Evolutionary conservation across 2,888 invertebrate species (phyloP), one percentile per base, ranked within the genome.

Genomic region (Coelinius sp.): DNA sequence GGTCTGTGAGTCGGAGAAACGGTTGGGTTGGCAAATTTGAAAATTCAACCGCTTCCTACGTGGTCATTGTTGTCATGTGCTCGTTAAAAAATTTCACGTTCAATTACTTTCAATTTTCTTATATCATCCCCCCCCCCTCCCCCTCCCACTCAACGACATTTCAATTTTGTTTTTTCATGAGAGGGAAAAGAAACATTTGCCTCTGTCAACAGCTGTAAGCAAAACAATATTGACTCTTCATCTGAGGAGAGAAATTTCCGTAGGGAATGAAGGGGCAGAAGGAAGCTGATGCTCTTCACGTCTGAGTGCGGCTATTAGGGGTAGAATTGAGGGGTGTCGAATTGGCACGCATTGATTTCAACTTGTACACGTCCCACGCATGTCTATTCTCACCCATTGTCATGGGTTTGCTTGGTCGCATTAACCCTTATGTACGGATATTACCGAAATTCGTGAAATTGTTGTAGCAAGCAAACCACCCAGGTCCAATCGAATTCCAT

Each of bases 401-500:
- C n/a, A 41, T 38, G 20, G 63, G 41, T 41, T 41, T 63, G 12
- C 41, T 63, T 38, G 38, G 38, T 38, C 17, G 41, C 41, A 35
- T 25, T 56, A 20, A 24, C 41, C 63, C 25, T 56, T 63, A 65
- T 67, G 31, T 49, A 35, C 62, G 44, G 46, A 62, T 46, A 27
- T 66, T 52, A 24, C 46, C 46, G 44, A 70, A 70, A 66, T 70
- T 56, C 56, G 56, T 31, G 41, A 41, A 65, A 70, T 70, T 64
- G 70, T 70, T 70, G 70, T 70, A 38, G 59, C 46, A 62, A 62
- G 35, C 44, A 62, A 59, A 27, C 56, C 59, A 49, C 62, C 41
- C 62, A 64, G n/a, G 38, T 41, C 56, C 71, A 71, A 66, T 71
- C 44, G 59, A 66, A 71, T 71, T 66, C 49, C 59, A 24, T 27